Percentiles rank a stretch among this genome's conserved stretches.
phyloP scores from a whole-genome alignment of 2,888 invertebrate genomes.

The Drosophila neotestacea region DNA sequence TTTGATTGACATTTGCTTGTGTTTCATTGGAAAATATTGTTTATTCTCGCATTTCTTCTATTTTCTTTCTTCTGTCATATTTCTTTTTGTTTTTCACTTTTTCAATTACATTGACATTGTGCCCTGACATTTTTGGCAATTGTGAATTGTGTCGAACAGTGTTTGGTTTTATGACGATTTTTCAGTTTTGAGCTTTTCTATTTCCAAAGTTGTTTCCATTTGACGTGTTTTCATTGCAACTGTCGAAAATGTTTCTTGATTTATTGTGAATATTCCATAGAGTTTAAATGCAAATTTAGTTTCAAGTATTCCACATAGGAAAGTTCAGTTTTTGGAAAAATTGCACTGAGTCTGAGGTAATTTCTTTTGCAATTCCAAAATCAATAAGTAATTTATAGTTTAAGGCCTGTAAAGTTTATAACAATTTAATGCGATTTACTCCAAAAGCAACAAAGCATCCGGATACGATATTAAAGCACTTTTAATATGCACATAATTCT shows the following conservation, averaged over 20 bases:
- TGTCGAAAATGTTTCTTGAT: conserved; percentile 48
- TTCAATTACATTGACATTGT: conserved; percentile 42
- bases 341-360: neutral
- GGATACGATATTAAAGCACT: conserved; percentile 52
- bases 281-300: neutral
- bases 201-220: conserved; percentile 1
- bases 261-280: conserved; percentile 47
- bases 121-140: conserved; percentile 49
- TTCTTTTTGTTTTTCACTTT: conserved; percentile 13
- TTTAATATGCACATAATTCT: conserved; percentile 72
- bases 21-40: conserved; percentile 6
- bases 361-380: neutral
- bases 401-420: neutral
- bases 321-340: neutral
- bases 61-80: neutral
- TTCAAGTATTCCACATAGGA: neutral
- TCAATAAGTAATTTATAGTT: neutral
- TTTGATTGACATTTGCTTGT: conserved; percentile 63
- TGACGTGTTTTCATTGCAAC: conserved; percentile 38
- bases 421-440: conserved; percentile 3
- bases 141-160: conserved; percentile 43
- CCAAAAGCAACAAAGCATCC: neutral
- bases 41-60: neutral
- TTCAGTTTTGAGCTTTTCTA: neutral
- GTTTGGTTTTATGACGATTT: conserved; percentile 34